Percentiles rank a stretch among this genome's conserved stretches.
phyloP scores from a whole-genome alignment of 2,888 invertebrate species.

The Ophioninae sp. region DNA sequence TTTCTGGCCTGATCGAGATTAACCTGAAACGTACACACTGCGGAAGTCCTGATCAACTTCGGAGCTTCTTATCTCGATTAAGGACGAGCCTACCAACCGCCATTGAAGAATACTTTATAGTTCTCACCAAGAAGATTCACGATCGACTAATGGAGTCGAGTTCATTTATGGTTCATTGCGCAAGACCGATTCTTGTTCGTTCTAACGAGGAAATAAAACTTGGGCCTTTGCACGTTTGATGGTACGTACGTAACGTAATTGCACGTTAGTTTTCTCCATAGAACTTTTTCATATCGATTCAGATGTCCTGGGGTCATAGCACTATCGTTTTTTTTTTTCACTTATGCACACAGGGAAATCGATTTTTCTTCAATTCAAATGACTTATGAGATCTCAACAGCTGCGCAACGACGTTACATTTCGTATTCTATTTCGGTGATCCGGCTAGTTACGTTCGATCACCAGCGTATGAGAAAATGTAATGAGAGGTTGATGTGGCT shows the following conservation, averaged over 20 bases:
- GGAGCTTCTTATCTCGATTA: neutral
- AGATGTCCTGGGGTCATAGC: neutral
- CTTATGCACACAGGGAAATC: neutral
- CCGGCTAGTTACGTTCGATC: neutral
- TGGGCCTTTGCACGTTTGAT: conserved; percentile 11
- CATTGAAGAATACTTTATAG: conserved; percentile 11
- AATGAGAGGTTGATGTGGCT: conserved; percentile 12
- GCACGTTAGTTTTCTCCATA: neutral
- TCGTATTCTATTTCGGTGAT: neutral
- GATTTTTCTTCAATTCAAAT: neutral
- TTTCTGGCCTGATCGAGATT: conserved; percentile 51
- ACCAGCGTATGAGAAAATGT: conserved; percentile 15
- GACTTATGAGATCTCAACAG: conserved; percentile 1
- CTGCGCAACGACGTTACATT: neutral
- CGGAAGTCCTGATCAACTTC: neutral
- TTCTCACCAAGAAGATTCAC: conserved; percentile 1
- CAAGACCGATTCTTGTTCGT: conserved; percentile 8
- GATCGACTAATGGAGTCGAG: conserved; percentile 3
- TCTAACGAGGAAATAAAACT: conserved; percentile 8
- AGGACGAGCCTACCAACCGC: conserved; percentile 4
- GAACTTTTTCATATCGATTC: conserved; percentile 18
- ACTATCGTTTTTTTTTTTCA: conserved; percentile 3
- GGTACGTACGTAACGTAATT: conserved; percentile 9
- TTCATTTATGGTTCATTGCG: neutral
- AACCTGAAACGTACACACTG: conserved; percentile 15